Evolutionary conservation across 2,888 invertebrate genomes (phyloP).

Genomic region (Acronicta alni): DNA sequence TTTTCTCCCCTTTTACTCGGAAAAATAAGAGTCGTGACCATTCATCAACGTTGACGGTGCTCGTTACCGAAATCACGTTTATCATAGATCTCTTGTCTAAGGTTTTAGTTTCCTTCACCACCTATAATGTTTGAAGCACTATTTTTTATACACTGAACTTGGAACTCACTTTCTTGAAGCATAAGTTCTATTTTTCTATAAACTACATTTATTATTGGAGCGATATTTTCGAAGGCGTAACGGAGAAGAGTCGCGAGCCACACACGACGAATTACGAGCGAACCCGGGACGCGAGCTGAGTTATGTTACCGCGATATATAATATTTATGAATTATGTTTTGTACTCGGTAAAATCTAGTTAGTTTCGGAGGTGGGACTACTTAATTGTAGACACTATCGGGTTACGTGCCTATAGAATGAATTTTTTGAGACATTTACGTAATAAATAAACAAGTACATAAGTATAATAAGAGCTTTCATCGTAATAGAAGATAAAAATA

Average conservation of each 20-base stretch:
- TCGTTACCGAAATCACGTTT: slow-evolving; percentile 88
- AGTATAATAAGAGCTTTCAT: too few relatives aligned
- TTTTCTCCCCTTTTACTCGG: slow-evolving; percentile 77
- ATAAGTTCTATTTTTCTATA: slow-evolving; percentile 63
- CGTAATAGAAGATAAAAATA: too few relatives aligned
- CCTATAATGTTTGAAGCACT: slow-evolving; percentile 58
- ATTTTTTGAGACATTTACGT: too few relatives aligned
- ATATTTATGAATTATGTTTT: slow-evolving; percentile 81
- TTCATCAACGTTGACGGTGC: slow-evolving; percentile 80
- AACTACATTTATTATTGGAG: slow-evolving; percentile 56
- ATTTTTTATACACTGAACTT: slow-evolving; percentile 41
- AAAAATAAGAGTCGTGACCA: slow-evolving; percentile 81
- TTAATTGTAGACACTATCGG: slow-evolving; percentile 34
- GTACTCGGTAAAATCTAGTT: slow-evolving; percentile 72
- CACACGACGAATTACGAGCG: slow-evolving; percentile 87
- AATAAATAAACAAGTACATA: too few relatives aligned
- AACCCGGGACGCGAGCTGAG: slow-evolving; percentile 80
- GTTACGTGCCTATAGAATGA: slow-evolving; percentile 15
- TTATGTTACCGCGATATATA: slow-evolving; percentile 83
- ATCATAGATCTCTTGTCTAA: slow-evolving; percentile 88
- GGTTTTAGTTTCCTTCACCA: slow-evolving; percentile 73
- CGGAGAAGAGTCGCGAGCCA: slow-evolving; percentile 84
- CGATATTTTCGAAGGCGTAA: slow-evolving; percentile 70
- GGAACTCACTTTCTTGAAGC: slow-evolving; percentile 52
- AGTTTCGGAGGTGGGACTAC: slow-evolving; percentile 48